Base-by-base conservation (phyloP, 2,113 vertebrate genomes). In the Haemorhous mexicanus region DNA sequence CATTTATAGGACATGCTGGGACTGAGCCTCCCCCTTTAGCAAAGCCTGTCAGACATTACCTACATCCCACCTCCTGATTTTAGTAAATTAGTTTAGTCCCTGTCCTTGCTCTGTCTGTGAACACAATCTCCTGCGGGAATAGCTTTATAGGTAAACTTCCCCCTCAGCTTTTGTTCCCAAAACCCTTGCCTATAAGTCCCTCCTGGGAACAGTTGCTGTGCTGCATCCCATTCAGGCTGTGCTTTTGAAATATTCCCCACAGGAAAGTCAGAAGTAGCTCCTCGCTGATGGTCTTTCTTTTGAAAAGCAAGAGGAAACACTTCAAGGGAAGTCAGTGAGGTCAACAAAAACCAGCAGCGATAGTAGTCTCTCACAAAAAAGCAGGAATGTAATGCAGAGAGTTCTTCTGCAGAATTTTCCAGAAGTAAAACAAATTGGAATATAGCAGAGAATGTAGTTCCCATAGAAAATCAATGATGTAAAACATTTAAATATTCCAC, bases 361-460 rank as follows among this genome's bases (percentile, higher is more conserved):
- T 1, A 92, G 24, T 49, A 63, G 37, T 30, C 23, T 72, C 46
- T 73, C 63, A 70, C 41, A 82, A 72, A 84, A 58, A 82, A 86
- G 52, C 89, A 77, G 68, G 30, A 73, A 50, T 28, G 23, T 56
- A 84, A 84, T 24, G 35, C 33, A 24, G 69, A 92, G 24, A 63
- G 64, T 35, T 41, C 30, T 35, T 66, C 59, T 78, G 67, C 47
- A 87, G 89, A 87, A 61, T 58, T 61, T 47, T 76, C 41, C 41
- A 69, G 74, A 87, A 94, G 64, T 19, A 32, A 79, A 94, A 90
- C 70, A 94, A 93, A 92, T 20, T 67, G 58, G 73, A 94, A 67
- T 64, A 73, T 23, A 55, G 22, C 37, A 74, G 33, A 35, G n/a
- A 37, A 50, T 75, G n/a, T 74, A 78, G 27, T 50, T 83, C 41